These are phyloP conservation scores for Pyrrhosoma nymphula DNA, from an alignment of 2,888 invertebrate species.

Conservation along the genomic window DNA sequence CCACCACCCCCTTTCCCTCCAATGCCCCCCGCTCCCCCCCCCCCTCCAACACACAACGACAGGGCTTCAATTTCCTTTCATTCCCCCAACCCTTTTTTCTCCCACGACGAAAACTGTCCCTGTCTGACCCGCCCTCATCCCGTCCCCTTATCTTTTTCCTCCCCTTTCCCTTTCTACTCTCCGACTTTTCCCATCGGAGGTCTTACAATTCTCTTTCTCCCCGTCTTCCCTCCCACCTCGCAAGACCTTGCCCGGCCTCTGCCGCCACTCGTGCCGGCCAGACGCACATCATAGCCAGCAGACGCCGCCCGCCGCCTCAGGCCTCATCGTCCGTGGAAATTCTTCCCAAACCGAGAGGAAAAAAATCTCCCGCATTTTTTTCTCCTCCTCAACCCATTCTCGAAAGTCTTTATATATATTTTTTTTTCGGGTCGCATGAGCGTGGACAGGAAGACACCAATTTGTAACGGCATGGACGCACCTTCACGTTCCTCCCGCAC, in stretches of 20 bases:
- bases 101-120: neutral
- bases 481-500: neutral
- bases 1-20: neutral
- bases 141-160: neutral
- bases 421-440: neutral
- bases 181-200: neutral
- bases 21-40: neutral
- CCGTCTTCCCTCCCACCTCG: neutral
- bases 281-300: neutral
- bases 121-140: neutral
- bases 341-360: neutral
- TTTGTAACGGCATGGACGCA: slow-evolving; percentile 27
- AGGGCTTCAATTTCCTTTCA: neutral
- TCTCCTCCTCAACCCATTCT: neutral
- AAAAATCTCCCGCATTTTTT: neutral
- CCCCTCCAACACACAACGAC: neutral
- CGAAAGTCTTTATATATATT: neutral
- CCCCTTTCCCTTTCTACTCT: neutral
- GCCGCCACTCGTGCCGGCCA: neutral
- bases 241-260: neutral
- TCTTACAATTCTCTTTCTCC: neutral
- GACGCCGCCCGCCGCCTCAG: neutral
- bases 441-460: slow-evolving; percentile 49
- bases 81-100: neutral
- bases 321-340: neutral